Conservation (phyloP, 2,797 vertebrate genomes). For the Esox lucius region DNA sequence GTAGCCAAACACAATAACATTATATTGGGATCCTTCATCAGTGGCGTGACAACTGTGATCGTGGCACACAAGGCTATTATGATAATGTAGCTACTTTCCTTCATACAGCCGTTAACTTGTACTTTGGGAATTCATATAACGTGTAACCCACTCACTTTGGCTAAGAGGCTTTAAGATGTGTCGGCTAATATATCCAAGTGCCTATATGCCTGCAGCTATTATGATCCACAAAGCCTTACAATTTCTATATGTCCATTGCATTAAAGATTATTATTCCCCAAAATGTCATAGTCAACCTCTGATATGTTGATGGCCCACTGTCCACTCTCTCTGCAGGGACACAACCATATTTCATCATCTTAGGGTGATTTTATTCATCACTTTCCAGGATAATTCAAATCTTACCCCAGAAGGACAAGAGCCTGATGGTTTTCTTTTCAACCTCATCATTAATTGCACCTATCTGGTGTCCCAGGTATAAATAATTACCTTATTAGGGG, state of each 20-base stretch:
- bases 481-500: no score
- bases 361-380: neutral
- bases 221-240: neutral
- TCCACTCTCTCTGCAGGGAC: neutral
- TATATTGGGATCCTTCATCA: neutral
- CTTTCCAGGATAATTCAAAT: neutral
- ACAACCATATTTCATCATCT: neutral
- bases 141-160: neutral
- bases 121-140: neutral
- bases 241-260: neutral
- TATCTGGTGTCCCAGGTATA: no score
- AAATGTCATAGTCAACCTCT: neutral
- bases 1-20: conserved; percentile 1
- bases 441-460: no score
- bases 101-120: neutral
- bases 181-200: neutral
- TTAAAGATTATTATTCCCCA: neutral
- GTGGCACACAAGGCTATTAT: conserved; percentile 2
- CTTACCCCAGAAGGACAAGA: no score
- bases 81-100: neutral
- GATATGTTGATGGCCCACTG: neutral
- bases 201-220: neutral
- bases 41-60: neutral
- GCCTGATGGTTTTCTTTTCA: no score
- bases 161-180: neutral